phyloP scores from a whole-genome alignment of 2,113 vertebrate species.

The Amphiprion ocellaris region DNA sequence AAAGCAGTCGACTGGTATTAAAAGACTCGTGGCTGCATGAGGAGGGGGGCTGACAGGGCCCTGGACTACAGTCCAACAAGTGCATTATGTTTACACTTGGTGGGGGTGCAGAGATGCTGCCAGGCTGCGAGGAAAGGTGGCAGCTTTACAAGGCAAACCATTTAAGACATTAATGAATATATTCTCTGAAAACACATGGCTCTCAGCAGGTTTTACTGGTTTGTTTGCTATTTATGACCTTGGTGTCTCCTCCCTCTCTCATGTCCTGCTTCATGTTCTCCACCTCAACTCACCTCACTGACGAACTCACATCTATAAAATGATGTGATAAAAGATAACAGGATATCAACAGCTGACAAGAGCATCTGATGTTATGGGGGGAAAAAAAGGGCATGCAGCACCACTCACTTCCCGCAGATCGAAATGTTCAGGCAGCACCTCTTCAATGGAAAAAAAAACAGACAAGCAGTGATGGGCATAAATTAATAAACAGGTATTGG shows the following conservation, averaged over 20 bases:
- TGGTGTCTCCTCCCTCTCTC: neutral
- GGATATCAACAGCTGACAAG: neutral
- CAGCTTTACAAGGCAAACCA: constrained; percentile 42
- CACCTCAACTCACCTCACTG: neutral
- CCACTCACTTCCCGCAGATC: constrained; percentile 1
- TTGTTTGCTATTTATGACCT: constrained; percentile 6
- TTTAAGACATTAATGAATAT: constrained; percentile 36
- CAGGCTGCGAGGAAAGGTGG: constrained; percentile 31
- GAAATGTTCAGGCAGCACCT: constrained; percentile 15
- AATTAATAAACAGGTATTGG: constrained; percentile 38
- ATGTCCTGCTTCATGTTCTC: neutral
- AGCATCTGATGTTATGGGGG: neutral
- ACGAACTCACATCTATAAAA: too few species aligned
- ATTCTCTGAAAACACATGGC: constrained; percentile 10
- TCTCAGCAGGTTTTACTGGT: constrained; percentile 4
- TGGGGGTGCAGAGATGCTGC: constrained; percentile 41
- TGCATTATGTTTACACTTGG: constrained; percentile 57
- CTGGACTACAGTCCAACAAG: constrained; percentile 47
- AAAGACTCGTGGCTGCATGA: constrained; percentile 24
- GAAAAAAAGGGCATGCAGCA: neutral
- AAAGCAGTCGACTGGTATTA: constrained; percentile 34
- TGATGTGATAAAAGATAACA: neutral
- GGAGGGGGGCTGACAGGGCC: constrained; percentile 21
- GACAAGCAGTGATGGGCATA: constrained; percentile 15
- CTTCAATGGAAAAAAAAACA: neutral